These are phyloP conservation scores for Parazoanthus darwini DNA, from an alignment of 92 coral and sea anemone genomes.

Conservation along the genomic window DNA sequence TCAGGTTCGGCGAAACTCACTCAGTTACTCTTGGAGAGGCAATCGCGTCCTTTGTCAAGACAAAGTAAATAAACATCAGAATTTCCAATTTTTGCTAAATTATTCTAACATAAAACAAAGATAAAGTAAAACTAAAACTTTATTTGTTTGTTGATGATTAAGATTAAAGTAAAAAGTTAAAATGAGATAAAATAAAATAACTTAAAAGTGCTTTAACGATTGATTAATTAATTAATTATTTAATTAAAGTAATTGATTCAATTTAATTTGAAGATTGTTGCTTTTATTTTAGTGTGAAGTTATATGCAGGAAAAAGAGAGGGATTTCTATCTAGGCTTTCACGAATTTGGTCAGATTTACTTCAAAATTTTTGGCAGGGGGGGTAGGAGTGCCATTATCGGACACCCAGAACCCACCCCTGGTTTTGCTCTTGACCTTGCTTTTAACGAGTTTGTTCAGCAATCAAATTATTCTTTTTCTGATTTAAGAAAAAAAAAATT, in stretches of 20 bases:
- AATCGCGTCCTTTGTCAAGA: constrained; percentile 33
- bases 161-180: not conserved
- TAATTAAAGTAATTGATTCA: not conserved
- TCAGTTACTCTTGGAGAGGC: constrained; percentile 23
- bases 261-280: not conserved
- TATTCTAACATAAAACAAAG: constrained; percentile 29
- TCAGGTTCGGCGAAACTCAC: constrained; percentile 32
- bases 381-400: no score
- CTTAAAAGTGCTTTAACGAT: not conserved
- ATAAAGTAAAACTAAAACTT: constrained; percentile 9
- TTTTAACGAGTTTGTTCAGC: no score
- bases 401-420: no score
- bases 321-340: no score
- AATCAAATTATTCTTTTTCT: no score
- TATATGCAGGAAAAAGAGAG: no score
- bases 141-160: not conserved
- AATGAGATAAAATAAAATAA: constrained; percentile 19
- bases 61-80: constrained; percentile 40
- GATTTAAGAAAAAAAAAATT: no score
- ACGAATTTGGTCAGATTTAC: no score
- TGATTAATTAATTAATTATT: not conserved
- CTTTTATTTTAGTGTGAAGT: no score
- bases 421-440: no score
- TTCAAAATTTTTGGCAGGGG: no score
- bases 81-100: constrained; percentile 12